Evolutionary conservation across 2,797 vertebrate genomes (phyloP).

Genomic region (Propithecus deckenii): DNA sequence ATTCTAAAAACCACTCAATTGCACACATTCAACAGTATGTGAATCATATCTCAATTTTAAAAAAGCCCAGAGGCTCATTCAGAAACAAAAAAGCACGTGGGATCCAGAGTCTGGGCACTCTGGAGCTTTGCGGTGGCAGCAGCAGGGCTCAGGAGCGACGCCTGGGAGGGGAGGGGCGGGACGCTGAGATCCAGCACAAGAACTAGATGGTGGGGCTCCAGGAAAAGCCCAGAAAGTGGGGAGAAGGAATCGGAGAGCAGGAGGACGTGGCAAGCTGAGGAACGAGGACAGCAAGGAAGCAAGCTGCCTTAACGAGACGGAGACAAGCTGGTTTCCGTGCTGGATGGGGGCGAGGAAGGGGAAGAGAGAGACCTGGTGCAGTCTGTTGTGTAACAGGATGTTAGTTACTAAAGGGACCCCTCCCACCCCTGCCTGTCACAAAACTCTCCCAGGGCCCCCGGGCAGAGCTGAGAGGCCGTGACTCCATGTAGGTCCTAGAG

Average conservation of each 20-base stretch:
- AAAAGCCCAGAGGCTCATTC: neutral
- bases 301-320: neutral
- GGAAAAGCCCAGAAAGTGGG: neutral
- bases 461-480: neutral
- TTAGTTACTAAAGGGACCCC: neutral
- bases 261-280: neutral
- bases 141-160: neutral
- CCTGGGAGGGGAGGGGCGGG: no score
- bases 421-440: neutral
- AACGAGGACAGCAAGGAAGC: neutral
- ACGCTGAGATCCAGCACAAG: neutral
- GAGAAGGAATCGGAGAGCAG: neutral
- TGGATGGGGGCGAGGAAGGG: neutral
- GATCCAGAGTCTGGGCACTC: neutral
- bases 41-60: neutral
- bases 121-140: neutral
- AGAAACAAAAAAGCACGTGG: neutral
- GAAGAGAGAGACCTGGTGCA: rapidly evolving
- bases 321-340: neutral
- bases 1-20: neutral
- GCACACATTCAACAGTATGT: neutral
- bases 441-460: neutral
- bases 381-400: neutral
- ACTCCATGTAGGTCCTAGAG: rapidly evolving
- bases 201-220: neutral